Conservation (phyloP, 2,113 vertebrate genomes). For the Dipodomys spectabilis region DNA sequence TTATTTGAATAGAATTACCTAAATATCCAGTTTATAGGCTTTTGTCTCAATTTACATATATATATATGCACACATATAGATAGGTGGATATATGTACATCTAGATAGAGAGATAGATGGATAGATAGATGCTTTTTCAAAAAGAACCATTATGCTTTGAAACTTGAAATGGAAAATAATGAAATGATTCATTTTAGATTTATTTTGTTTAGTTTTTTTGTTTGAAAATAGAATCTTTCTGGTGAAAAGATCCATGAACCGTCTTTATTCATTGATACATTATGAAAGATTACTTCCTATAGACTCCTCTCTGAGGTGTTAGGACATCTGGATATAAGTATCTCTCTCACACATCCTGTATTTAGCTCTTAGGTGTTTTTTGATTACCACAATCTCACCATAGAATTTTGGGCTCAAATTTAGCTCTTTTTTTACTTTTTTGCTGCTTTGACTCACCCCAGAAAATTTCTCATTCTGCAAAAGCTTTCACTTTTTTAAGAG, state of each 20-base stretch:
- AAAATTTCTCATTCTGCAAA: constrained; percentile 47
- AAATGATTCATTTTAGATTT: constrained; percentile 26
- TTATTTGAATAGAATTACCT: neutral
- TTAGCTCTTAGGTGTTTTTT: constrained; percentile 62
- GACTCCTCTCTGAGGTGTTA: neutral
- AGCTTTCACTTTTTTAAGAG: constrained; percentile 10
- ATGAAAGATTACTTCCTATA: constrained; percentile 36
- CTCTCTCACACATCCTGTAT: neutral
- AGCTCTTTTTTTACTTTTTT: constrained; percentile 44
- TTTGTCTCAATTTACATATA: neutral
- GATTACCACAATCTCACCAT: constrained; percentile 44
- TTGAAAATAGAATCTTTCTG: constrained; percentile 46
- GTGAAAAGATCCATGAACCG: neutral
- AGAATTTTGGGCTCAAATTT: constrained; percentile 58
- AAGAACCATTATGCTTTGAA: constrained; percentile 21
- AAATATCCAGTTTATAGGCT: neutral
- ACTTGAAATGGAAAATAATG: constrained; percentile 15
- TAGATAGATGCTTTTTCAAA: neutral
- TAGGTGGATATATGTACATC: no score
- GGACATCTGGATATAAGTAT: constrained; percentile 57
- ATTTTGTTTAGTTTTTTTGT: constrained; percentile 36
- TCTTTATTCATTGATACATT: constrained; percentile 26
- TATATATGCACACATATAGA: no score
- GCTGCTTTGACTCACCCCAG: constrained; percentile 15
- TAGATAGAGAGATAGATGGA: no score